phyloP scores from a whole-genome alignment of 2,888 invertebrate species.

The Geotrupes spiniger region DNA sequence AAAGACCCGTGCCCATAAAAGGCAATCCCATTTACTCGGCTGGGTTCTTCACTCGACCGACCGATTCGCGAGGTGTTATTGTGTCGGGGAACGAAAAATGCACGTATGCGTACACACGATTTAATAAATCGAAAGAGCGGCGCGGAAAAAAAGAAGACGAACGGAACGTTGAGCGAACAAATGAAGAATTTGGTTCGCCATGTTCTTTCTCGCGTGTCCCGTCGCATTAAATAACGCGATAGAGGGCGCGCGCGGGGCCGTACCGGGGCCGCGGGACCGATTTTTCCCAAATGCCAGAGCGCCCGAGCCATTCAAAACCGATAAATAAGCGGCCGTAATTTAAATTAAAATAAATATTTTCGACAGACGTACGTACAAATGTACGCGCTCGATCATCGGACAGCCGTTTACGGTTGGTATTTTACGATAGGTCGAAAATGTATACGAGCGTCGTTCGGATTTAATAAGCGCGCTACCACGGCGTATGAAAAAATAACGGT shows the following conservation, averaged over 20 bases:
- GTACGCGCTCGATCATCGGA: neutral
- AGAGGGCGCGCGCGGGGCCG: conserved; percentile 17
- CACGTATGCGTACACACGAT: conserved; percentile 1
- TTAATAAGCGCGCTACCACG: too few relatives aligned
- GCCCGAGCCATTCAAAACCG: conserved; percentile 26
- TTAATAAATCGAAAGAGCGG: conserved; percentile 1
- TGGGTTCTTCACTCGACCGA: neutral
- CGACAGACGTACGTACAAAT: conserved; percentile 28
- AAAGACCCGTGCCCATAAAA: neutral
- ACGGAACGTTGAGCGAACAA: conserved; percentile 10
- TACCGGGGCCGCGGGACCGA: conserved; percentile 19
- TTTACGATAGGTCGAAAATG: too few relatives aligned
- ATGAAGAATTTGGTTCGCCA: conserved; percentile 28
- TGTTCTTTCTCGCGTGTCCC: conserved; percentile 32
- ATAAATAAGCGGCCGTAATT: conserved; percentile 33
- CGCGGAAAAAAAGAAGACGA: too few relatives aligned
- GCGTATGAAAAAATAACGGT: too few relatives aligned
- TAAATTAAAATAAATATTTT: conserved; percentile 35
- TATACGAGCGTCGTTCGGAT: too few relatives aligned
- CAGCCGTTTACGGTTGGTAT: too few relatives aligned
- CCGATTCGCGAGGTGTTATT: neutral
- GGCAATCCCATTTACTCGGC: conserved; percentile 6
- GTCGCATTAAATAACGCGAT: conserved; percentile 33
- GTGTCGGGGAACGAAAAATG: too few relatives aligned
- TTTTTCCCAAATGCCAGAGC: conserved; percentile 29